These are phyloP conservation scores for Cenopis cana DNA, from an alignment of 2,888 invertebrate genomes.

Conservation along the genomic window DNA sequence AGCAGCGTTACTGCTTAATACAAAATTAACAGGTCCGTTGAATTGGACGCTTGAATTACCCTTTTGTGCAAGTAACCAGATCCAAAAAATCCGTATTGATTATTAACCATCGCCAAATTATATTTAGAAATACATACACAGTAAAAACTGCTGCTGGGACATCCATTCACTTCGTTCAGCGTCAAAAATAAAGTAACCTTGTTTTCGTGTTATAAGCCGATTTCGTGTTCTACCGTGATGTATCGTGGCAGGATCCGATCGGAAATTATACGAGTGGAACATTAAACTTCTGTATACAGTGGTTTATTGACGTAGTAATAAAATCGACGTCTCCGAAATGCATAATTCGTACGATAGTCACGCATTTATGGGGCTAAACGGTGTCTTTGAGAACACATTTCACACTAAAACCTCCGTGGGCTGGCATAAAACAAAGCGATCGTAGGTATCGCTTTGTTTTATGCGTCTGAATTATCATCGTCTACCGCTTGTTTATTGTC, in stretches of 20 bases:
- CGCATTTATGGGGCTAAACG: conserved; percentile 83
- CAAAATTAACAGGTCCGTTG: neutral
- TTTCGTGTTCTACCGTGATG: conserved; percentile 67
- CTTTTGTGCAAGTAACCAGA: neutral
- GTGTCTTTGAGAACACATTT: conserved; percentile 83
- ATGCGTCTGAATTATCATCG: conserved; percentile 81
- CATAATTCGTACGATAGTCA: conserved; percentile 84
- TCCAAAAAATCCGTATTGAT: neutral
- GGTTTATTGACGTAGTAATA: conserved; percentile 84
- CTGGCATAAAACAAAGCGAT: conserved; percentile 63
- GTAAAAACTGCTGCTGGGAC: conserved; percentile 27
- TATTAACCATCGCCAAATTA: neutral
- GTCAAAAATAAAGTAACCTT: conserved; percentile 39
- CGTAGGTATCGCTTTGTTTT: conserved; percentile 82
- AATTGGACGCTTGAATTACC: neutral
- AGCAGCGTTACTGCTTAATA: too few relatives aligned
- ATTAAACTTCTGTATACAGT: conserved; percentile 80
- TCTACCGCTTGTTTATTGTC: conserved; percentile 78
- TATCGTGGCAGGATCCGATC: conserved; percentile 73
- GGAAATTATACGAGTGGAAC: conserved; percentile 76
- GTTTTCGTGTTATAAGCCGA: conserved; percentile 55
- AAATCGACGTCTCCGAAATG: conserved; percentile 82
- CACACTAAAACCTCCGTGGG: conserved; percentile 80
- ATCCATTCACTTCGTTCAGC: conserved; percentile 34
- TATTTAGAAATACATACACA: conserved; percentile 8